Evolutionary conservation across 2,113 vertebrate genomes (phyloP).

Genomic region (Halichoerus grypus): DNA sequence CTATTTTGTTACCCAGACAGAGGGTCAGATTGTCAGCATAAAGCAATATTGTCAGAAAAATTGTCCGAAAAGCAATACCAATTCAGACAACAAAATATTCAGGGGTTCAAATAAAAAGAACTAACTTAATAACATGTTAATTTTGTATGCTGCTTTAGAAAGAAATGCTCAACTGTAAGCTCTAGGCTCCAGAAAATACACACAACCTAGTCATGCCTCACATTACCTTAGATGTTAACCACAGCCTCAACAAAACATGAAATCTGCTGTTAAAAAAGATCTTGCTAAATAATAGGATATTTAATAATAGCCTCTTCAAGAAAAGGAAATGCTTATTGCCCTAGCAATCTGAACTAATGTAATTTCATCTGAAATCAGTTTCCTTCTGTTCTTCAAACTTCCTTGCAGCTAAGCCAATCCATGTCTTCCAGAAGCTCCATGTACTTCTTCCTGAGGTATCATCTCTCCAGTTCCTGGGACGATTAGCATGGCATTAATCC

Average conservation of each 20-base stretch:
- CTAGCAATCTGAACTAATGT: neutral
- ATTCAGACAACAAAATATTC: neutral
- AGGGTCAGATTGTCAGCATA: neutral
- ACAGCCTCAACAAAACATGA: neutral
- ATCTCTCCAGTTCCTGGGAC: neutral
- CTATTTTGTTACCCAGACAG: slow-evolving; percentile 32
- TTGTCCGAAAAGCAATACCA: neutral
- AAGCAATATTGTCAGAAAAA: neutral
- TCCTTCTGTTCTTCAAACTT: neutral
- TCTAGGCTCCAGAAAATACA: neutral
- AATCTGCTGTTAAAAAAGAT: neutral
- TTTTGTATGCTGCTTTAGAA: neutral
- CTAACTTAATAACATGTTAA: neutral
- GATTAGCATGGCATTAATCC: neutral
- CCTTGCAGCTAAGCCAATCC: neutral
- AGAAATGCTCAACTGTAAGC: neutral
- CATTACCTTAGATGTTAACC: slow-evolving; percentile 31
- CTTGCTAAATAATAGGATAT: neutral
- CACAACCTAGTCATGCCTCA: neutral
- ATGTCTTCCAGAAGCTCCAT: neutral
- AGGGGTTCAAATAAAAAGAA: slow-evolving; percentile 41
- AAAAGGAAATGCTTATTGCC: neutral
- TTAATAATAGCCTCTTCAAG: neutral
- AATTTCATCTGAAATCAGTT: neutral
- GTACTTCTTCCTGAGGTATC: neutral